These are phyloP conservation scores for Hirtodrosophila duncani DNA, from an alignment of 2,888 invertebrate genomes.

Conservation along the genomic window DNA sequence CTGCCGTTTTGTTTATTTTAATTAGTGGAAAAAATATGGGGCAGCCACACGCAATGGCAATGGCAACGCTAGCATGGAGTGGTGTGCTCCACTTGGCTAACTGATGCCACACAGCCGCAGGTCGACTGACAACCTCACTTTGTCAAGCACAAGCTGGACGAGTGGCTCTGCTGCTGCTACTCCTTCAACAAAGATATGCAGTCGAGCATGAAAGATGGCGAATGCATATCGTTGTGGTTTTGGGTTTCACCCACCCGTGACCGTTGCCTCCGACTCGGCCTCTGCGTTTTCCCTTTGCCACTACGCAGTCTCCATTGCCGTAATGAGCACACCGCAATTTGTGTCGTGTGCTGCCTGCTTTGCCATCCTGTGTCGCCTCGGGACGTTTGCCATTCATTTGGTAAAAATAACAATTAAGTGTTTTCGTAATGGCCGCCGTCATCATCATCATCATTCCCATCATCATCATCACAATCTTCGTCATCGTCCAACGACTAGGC, in stretches of 20 bases:
- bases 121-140: conserved; percentile 50
- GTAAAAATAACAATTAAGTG: conserved; percentile 70
- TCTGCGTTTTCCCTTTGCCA: conserved; percentile 1
- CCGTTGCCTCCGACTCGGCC: conserved; percentile 13
- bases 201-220: conserved; percentile 54
- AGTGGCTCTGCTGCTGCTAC: not conserved
- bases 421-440: conserved; percentile 70
- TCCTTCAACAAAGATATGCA: conserved; percentile 55
- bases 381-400: conserved; percentile 70
- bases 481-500: too few species aligned
- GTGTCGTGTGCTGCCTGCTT: conserved; percentile 49
- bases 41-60: conserved; percentile 50
- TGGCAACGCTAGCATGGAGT: not conserved
- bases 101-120: conserved; percentile 57
- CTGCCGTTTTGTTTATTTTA: conserved; percentile 68
- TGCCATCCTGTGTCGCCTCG: conserved; percentile 41
- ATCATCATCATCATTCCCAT: conserved; percentile 32
- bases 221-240: conserved; percentile 42
- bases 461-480: conserved; percentile 25
- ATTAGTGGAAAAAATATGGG: conserved; percentile 67
- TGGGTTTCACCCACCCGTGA: conserved; percentile 26
- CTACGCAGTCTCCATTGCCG: conserved; percentile 43
- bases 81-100: conserved; percentile 60
- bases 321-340: conserved; percentile 72
- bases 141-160: conserved; percentile 23